phyloP scores from a whole-genome alignment of 37 sponge, comb jelly and placozoan species.

The Cliona cf. orientalis region DNA sequence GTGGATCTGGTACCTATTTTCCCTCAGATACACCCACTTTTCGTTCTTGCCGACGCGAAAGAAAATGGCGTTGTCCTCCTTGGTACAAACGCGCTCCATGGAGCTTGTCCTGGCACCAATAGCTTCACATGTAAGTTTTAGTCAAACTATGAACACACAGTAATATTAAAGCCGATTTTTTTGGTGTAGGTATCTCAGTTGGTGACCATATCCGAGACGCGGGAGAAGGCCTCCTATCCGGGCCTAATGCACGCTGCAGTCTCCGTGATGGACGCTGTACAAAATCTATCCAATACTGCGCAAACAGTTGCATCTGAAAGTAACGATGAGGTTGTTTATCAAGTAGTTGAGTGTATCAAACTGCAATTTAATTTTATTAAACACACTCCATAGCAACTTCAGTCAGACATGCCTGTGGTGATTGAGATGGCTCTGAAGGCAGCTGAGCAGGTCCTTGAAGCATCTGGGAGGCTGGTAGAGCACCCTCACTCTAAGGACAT shows the following conservation, averaged over 20 bases:
- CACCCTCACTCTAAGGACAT: slow-evolving; percentile 4
- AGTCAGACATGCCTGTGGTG: slow-evolving; percentile 34
- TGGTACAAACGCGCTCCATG: slow-evolving; percentile 65
- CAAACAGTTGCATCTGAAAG: slow-evolving; percentile 22
- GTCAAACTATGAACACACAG: background rate
- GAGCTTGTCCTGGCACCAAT: slow-evolving; percentile 68
- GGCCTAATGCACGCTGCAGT: slow-evolving; percentile 24
- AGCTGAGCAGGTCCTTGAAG: slow-evolving; percentile 42
- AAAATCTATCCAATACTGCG: slow-evolving; percentile 37
- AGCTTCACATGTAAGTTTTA: slow-evolving; percentile 52
- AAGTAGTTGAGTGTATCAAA: background rate
- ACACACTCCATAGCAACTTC: slow-evolving; percentile 27
- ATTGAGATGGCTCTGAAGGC: slow-evolving; percentile 23
- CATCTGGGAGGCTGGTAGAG: slow-evolving; percentile 24
- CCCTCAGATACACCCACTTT: too few species aligned
- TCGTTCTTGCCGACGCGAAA: too few species aligned
- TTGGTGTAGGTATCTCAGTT: slow-evolving; percentile 58
- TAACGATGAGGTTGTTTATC: slow-evolving; percentile 30
- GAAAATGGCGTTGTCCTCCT: slow-evolving; percentile 9
- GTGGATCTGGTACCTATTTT: background rate
- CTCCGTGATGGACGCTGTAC: slow-evolving; percentile 50
- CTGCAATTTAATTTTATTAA: background rate
- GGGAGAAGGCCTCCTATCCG: slow-evolving; percentile 21
- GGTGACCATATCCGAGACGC: slow-evolving; percentile 13
- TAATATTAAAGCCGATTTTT: background rate